Evolutionary conservation across 2,113 vertebrate species (phyloP), one percentile per base, ranked within the genome.

Genomic region (Lepisosteus oculatus): DNA sequence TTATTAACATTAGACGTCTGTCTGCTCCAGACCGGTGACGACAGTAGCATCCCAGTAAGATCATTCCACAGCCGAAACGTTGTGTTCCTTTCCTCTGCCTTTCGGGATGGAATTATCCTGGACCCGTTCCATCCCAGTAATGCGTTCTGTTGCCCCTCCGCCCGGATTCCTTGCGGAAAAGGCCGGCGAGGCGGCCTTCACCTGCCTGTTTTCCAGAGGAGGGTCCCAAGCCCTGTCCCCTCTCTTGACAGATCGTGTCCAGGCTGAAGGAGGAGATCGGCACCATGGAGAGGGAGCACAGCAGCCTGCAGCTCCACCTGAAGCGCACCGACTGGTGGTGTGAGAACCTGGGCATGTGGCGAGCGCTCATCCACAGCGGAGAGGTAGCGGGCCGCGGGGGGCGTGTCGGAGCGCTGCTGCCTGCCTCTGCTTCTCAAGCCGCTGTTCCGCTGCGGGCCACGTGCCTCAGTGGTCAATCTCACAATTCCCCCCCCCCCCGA

Each of bases 291-390:
- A 95, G 89, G 79, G 97, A 99, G 76, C 93, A 96, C 80, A 86
- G 78, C 15, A 97, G 98, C 71, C 95, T 99, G 8, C 94, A 97
- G 85, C 82, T 95, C 62, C 97, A 99, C 77, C 95, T 99, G 84
- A 93, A 87, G 2, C 90, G 97, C 71, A 99, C 97, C 0, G 97
- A 99, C 71, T 96, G 95, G 94, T 99, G 97, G 97, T 99, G 97
- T 82, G 97, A 99, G 79, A 97, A 99, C 77, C 88, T 99, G 6
- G 96, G 97, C 14, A 85, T 92, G 83, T 99, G 97, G 97, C 95
- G 91, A 83, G 97, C 96, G 2, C 77, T 87, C 12, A 94, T 99
- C 64, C 90, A 89, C 68, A 85, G 87, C 17, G 92, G 93, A 2
- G 96, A 99, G 93, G 97, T 99, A 78, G 9, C 47, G 5, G 68